Percentiles rank a stretch among this genome's conserved stretches.
Conservation (phyloP, 2,113 vertebrate species). For the Telmatochromis sp. region DNA sequence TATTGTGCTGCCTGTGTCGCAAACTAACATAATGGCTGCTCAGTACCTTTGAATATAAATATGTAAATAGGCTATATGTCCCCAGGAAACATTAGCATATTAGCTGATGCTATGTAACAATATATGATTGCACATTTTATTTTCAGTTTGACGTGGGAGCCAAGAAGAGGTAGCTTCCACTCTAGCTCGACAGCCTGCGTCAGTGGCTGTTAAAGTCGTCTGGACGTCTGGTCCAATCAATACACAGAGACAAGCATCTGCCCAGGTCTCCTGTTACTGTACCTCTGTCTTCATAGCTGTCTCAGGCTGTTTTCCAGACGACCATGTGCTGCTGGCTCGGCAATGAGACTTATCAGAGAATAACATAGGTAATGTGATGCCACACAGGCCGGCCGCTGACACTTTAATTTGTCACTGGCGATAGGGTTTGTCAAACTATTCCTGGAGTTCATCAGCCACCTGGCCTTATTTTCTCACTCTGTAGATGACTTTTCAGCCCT, state of each 20-base stretch:
- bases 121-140: background rate
- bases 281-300: background rate
- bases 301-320: slow-evolving; percentile 9
- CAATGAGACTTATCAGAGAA: background rate
- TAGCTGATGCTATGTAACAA: background rate
- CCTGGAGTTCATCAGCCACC: slow-evolving; percentile 34
- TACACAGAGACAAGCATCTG: slow-evolving; percentile 33
- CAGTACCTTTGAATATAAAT: background rate
- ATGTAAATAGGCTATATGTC: background rate
- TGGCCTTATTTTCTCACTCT: slow-evolving; percentile 15
- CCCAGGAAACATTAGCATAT: background rate
- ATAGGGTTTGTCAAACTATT: slow-evolving; percentile 52
- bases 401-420: slow-evolving; percentile 51
- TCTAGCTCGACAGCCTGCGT: background rate
- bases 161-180: background rate
- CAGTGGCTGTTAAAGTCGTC: slow-evolving; percentile 11
- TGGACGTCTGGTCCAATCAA: slow-evolving; percentile 40
- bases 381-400: background rate
- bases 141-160: background rate
- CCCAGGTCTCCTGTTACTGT: slow-evolving; percentile 33
- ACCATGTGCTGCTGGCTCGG: background rate
- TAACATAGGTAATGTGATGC: slow-evolving; percentile 37
- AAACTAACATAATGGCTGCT: background rate
- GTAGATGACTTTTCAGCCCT: slow-evolving; percentile 18
- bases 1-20: background rate